phyloP scores from a whole-genome alignment of 2,888 invertebrate genomes.

The Rhogogaster chlorosoma region DNA sequence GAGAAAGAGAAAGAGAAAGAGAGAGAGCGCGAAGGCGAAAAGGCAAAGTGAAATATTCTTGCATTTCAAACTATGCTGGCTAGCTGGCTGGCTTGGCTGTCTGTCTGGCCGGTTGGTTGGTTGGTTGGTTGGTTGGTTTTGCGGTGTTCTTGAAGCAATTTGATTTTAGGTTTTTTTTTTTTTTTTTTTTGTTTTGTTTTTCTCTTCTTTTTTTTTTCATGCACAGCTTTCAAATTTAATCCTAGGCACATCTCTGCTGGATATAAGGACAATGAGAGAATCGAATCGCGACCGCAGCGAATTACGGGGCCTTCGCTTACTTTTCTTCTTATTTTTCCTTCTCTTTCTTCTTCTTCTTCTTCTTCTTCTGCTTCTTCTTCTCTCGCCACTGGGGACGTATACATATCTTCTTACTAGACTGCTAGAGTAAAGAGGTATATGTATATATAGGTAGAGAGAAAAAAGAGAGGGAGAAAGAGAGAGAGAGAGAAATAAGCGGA shows the following conservation, averaged over 20 bases:
- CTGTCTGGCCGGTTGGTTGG: neutral
- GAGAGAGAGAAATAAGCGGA: neutral
- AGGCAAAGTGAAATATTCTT: neutral
- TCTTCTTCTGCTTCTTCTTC: neutral
- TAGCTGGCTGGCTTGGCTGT: neutral
- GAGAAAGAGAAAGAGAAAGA: neutral
- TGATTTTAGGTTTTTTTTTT: neutral
- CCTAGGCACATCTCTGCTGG: constrained; percentile 16
- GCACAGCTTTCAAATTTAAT: constrained; percentile 10
- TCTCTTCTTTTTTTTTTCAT: neutral
- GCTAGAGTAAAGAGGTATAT: too few species aligned
- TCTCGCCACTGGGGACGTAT: too few species aligned
- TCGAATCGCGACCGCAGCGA: constrained; percentile 49
- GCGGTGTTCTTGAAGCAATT: constrained; percentile 35
- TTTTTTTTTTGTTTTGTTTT: neutral
- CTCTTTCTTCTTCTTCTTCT: neutral
- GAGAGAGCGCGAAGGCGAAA: neutral
- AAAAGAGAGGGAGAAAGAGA: neutral
- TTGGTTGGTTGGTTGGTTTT: constrained; percentile 18
- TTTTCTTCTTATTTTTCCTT: neutral
- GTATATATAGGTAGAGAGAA: neutral
- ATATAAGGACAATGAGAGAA: constrained; percentile 44
- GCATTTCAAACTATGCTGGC: neutral
- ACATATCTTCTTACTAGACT: too few species aligned
- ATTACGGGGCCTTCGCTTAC: constrained; percentile 33